A percentile compares a stretch with the other conserved stretches of the same genome.
Conservation (phyloP, 2,797 vertebrate genomes). For the Danio tinwini region DNA sequence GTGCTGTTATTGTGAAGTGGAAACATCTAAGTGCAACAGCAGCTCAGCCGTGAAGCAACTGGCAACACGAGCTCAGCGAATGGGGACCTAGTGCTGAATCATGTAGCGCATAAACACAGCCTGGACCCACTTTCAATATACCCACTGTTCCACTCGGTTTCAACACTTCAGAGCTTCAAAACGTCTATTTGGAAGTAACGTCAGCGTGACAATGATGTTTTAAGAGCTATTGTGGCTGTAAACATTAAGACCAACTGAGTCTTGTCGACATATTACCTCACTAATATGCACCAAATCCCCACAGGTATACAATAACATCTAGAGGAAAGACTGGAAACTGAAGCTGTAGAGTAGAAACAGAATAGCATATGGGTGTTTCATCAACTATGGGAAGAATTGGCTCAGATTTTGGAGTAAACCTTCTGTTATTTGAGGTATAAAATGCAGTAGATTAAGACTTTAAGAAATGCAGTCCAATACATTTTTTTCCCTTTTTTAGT, state of each 20-base stretch:
- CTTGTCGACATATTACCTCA: neutral
- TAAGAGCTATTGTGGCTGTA: neutral
- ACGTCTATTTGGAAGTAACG: neutral
- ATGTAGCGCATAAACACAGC: conserved; percentile 9
- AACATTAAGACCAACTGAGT: neutral
- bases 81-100: conserved; percentile 30
- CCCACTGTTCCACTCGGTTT: neutral
- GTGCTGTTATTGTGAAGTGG: conserved; percentile 40
- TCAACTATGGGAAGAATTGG: neutral
- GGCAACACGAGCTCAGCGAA: conserved; percentile 28
- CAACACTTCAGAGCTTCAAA: neutral
- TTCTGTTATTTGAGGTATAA: neutral
- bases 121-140: conserved; percentile 18
- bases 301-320: neutral
- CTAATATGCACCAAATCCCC: neutral
- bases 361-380: neutral
- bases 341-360: neutral
- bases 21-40: conserved; percentile 39
- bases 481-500: neutral
- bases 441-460: neutral
- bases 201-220: neutral
- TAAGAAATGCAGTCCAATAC: neutral
- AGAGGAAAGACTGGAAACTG: neutral
- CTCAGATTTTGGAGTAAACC: neutral
- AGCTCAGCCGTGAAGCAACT: conserved; percentile 34